A percentile compares a stretch with the other conserved stretches of the same genome.
Evolutionary conservation across 2,888 invertebrate species (phyloP).

Genomic region (Theretra japonica): DNA sequence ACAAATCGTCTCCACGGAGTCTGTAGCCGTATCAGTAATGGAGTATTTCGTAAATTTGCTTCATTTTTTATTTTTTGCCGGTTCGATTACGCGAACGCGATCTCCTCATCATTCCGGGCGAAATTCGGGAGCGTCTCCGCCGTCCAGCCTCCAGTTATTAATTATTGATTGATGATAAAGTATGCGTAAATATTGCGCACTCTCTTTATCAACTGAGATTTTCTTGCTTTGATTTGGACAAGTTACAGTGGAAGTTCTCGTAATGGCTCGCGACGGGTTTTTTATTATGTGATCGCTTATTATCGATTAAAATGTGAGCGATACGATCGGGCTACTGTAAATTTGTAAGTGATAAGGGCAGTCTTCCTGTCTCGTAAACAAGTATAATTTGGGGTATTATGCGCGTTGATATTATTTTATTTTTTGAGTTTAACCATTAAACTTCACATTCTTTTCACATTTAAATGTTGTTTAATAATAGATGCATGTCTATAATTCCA

Average conservation of each 20-base stretch:
- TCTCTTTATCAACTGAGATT: slow-evolving; percentile 36
- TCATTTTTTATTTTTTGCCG: slow-evolving; percentile 83
- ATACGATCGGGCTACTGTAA: neutral
- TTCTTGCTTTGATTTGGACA: slow-evolving; percentile 26
- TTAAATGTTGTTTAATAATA: too few relatives aligned
- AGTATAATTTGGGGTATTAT: slow-evolving; percentile 1
- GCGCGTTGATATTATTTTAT: neutral
- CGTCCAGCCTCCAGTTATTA: slow-evolving; percentile 80
- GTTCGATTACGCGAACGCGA: slow-evolving; percentile 85
- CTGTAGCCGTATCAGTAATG: slow-evolving; percentile 70
- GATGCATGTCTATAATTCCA: too few relatives aligned
- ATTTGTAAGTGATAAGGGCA: slow-evolving; percentile 18
- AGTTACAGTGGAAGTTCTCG: slow-evolving; percentile 13
- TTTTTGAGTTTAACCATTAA: too few relatives aligned
- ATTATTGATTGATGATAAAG: slow-evolving; percentile 84
- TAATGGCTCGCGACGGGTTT: neutral
- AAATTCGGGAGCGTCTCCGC: slow-evolving; percentile 84
- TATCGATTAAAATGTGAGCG: slow-evolving; percentile 2
- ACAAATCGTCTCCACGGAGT: slow-evolving; percentile 61
- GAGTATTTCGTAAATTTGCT: slow-evolving; percentile 84
- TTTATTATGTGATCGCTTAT: slow-evolving; percentile 10
- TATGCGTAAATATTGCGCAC: slow-evolving; percentile 75
- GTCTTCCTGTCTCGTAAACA: neutral
- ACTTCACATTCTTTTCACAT: too few relatives aligned
- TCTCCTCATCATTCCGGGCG: slow-evolving; percentile 80